These are phyloP conservation scores for Zaprionus bogoriensis DNA, from an alignment of 2,888 invertebrate species.

Conservation along the genomic window DNA sequence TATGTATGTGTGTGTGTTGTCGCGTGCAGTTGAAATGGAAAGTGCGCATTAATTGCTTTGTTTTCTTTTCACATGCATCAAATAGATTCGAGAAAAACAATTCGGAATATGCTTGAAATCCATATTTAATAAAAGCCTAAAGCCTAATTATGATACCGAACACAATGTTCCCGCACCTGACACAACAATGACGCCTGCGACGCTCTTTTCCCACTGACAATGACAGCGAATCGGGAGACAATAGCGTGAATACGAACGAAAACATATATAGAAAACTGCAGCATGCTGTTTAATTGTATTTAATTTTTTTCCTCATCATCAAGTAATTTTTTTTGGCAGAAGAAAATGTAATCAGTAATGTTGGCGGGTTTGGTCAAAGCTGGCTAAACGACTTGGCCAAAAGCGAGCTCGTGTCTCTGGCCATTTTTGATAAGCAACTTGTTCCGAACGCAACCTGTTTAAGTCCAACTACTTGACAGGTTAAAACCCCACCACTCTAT, in stretches of 20 bases:
- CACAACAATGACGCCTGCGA: not conserved
- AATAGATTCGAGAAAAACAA: conserved; percentile 9
- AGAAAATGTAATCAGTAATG: not conserved
- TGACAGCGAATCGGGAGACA: conserved; percentile 8
- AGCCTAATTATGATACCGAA: not conserved
- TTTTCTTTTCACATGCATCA: conserved; percentile 40
- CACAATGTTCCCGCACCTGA: not conserved
- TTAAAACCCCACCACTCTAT: conserved; percentile 1
- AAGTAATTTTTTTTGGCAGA: not conserved
- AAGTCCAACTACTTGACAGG: conserved; percentile 3
- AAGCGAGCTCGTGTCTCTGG: not conserved
- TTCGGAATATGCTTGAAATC: conserved; percentile 11
- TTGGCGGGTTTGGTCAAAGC: not conserved
- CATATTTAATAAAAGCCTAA: conserved; percentile 15
- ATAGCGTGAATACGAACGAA: not conserved
- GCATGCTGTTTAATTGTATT: not conserved
- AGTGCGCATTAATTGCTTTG: conserved; percentile 70
- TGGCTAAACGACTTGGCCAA: not conserved
- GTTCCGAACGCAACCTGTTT: conserved; percentile 6
- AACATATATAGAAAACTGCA: not conserved
- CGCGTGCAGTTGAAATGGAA: conserved; percentile 71
- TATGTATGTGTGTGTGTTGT: conserved; percentile 30
- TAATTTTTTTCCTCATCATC: not conserved
- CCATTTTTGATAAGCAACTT: conserved; percentile 6
- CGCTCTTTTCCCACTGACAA: conserved; percentile 1